These are phyloP conservation scores for Phyllotreta striolata DNA, from an alignment of 2,888 invertebrate genomes.

Conservation along the genomic window DNA sequence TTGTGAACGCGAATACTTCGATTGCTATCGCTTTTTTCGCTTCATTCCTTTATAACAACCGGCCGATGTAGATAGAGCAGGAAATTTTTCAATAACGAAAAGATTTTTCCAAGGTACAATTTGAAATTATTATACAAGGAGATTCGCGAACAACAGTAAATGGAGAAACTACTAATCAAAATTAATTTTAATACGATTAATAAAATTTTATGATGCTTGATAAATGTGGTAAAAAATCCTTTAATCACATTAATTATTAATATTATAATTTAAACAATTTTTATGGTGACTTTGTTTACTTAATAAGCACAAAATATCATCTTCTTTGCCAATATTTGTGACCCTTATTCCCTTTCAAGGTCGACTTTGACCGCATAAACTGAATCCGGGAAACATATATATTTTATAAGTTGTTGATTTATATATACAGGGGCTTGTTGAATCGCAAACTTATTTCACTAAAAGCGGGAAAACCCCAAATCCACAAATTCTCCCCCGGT, in stretches of 20 bases:
- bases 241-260: too few species aligned
- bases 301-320: too few species aligned
- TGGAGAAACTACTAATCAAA: too few species aligned
- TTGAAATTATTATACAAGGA: too few species aligned
- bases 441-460: conserved; percentile 12
- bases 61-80: conserved; percentile 13
- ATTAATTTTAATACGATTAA: too few species aligned
- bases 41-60: conserved; percentile 4
- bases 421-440: conserved; percentile 4
- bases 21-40: conserved; percentile 3
- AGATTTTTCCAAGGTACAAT: too few species aligned
- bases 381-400: not conserved
- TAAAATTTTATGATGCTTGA: too few species aligned
- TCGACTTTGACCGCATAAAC: not conserved
- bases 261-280: too few species aligned
- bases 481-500: conserved; percentile 1
- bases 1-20: conserved; percentile 5
- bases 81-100: not conserved
- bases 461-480: conserved; percentile 4
- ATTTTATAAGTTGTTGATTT: conserved; percentile 9
- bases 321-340: too few species aligned
- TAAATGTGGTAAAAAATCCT: too few species aligned
- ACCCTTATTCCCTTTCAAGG: not conserved
- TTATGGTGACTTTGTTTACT: too few species aligned
- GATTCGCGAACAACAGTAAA: too few species aligned